Evolutionary conservation across 2,113 vertebrate species (phyloP), one percentile per base, ranked within the genome.

Genomic region (Vulpes vulpes): DNA sequence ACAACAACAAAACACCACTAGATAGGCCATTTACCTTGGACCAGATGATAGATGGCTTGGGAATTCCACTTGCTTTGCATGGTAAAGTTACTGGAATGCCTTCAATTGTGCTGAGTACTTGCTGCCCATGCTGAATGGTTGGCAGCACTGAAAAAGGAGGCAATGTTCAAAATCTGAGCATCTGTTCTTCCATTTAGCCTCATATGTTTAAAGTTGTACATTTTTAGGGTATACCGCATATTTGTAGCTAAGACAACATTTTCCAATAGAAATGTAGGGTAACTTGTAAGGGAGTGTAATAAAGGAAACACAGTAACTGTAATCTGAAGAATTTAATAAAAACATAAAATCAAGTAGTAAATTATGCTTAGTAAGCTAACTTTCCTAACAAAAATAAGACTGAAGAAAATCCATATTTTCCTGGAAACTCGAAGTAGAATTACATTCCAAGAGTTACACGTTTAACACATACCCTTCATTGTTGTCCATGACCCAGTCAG

Each of bases 101-200:
- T 98, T 99, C 99, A 2, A 99, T 99, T 16, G 99, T 99, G 95
- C 99, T 99, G 98, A 99, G 99, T 89, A 99, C 99, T 98, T 99
- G 99, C 97, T 99, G 99, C 12, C 99, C 99, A 0, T 99, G 99
- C 93, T 99, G 99, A 98, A 99, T 99, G 91, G 99, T 99, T 55
- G 99, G 99, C 95, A 99, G 98, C 93, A 99, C 99, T 99, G 92
- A 53, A 98, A 98, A 88, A 0, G 95, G 89, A 98, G 7, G 38
- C 43, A 97, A 94, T 64, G 53, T 27, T 91, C 25, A 83, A 67
- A 96, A 80, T 49, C 2, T 30, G 49, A 86, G 89, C 5, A 73
- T 27, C 16, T 51, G 20, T 16, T 30, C 20, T 71, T 92, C 55
- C 27, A 17, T 23, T 73, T 19, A 69, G 30, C 17, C n/a, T 74